These are phyloP conservation scores for Sylvilagus bachmani DNA, from an alignment of 2,113 vertebrate species.

Conservation along the genomic window DNA sequence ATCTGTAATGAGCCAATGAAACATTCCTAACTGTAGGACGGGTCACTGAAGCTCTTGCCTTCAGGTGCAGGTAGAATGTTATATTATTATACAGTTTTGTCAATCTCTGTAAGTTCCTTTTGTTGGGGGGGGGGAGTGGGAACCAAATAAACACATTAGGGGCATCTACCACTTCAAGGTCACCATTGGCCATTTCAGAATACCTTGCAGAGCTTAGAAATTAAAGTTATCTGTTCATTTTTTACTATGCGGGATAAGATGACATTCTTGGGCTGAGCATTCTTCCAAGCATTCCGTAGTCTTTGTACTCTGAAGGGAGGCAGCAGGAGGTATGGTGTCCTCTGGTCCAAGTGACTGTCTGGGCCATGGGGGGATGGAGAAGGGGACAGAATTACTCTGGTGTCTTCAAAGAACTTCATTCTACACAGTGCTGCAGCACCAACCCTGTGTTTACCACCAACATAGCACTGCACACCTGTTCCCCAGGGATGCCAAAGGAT, in stretches of 20 bases:
- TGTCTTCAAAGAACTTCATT: neutral
- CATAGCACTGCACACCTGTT: neutral
- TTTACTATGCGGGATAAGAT: neutral
- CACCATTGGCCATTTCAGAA: neutral
- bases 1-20: neutral
- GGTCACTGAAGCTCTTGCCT: neutral
- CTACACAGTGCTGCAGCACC: neutral
- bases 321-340: neutral
- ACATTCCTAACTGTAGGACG: neutral
- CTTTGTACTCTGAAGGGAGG: neutral
- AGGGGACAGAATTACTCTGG: neutral
- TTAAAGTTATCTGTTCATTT: neutral
- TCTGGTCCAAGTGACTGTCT: neutral
- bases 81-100: neutral
- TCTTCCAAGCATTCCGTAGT: neutral
- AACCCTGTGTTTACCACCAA: neutral
- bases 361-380: neutral
- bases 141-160: neutral
- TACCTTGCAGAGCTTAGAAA: neutral
- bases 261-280: neutral
- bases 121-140: neutral
- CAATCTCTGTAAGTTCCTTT: neutral
- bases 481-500: neutral
- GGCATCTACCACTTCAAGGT: neutral
- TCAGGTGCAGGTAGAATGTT: neutral